A percentile compares a stretch with the other conserved stretches of the same genome.
These are phyloP conservation scores for Idaea dimidiata DNA, from an alignment of 2,888 invertebrate genomes.

Conservation along the genomic window DNA sequence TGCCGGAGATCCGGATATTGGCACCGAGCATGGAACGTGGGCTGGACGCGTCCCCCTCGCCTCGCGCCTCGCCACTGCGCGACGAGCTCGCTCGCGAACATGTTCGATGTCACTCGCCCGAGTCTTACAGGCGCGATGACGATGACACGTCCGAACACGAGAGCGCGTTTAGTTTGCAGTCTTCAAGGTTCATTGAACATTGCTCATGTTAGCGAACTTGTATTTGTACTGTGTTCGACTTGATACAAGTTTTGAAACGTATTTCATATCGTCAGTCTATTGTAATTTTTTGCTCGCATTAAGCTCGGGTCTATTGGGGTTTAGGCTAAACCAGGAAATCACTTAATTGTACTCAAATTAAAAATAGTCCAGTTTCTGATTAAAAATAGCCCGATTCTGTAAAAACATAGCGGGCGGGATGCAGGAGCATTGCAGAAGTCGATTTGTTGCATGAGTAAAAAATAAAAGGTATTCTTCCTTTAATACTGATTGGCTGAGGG, in stretches of 20 bases:
- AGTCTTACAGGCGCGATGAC: constrained; percentile 35
- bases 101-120: constrained; percentile 19
- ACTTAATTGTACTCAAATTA: too few relatives aligned
- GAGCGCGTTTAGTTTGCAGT: constrained; percentile 77
- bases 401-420: too few relatives aligned
- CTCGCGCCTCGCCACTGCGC: constrained; percentile 30
- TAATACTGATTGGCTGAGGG: too few relatives aligned
- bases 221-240: constrained; percentile 23
- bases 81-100: constrained; percentile 6
- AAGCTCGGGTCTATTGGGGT: too few relatives aligned
- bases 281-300: constrained; percentile 5
- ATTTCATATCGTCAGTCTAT: background rate
- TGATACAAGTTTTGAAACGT: background rate
- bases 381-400: too few relatives aligned
- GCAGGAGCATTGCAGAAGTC: too few relatives aligned
- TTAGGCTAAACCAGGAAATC: too few relatives aligned
- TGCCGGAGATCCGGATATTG: constrained; percentile 91
- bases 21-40: constrained; percentile 91
- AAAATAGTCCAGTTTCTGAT: too few relatives aligned
- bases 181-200: constrained; percentile 57
- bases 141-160: constrained; percentile 74
- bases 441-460: too few relatives aligned
- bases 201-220: constrained; percentile 14
- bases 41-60: constrained; percentile 77
- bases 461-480: too few relatives aligned